Evolutionary conservation across 2,888 invertebrate genomes (phyloP).

Genomic region (Phortica magna): DNA sequence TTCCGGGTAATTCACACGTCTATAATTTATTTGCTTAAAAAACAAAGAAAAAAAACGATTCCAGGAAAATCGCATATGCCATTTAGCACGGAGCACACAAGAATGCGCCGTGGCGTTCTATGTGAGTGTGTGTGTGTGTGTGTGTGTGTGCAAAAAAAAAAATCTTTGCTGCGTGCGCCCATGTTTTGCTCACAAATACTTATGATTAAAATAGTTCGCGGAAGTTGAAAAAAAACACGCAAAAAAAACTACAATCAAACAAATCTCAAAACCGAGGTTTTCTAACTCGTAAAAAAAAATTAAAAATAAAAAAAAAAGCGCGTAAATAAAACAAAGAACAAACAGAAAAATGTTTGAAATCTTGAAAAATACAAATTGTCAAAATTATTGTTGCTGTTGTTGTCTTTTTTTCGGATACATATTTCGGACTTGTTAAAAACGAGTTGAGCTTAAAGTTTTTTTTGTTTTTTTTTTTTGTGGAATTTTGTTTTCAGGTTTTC

Average conservation of each 20-base stretch:
- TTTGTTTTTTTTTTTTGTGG: constrained; percentile 35
- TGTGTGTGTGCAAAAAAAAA: too few species aligned
- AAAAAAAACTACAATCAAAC: neutral
- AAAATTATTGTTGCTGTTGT: constrained; percentile 37
- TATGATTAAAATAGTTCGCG: constrained; percentile 6
- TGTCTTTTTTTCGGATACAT: too few species aligned
- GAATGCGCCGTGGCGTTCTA: neutral
- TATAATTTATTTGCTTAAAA: constrained; percentile 23
- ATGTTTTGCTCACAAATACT: neutral
- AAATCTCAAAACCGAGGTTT: neutral
- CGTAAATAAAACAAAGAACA: neutral
- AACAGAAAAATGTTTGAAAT: constrained; percentile 35
- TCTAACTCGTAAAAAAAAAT: neutral
- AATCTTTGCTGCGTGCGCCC: neutral
- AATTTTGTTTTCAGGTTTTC: neutral
- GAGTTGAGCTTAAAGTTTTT: constrained; percentile 46
- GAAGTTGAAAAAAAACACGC: neutral
- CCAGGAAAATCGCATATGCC: neutral
- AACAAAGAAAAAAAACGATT: neutral
- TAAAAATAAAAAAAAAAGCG: neutral
- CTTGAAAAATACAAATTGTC: constrained; percentile 61
- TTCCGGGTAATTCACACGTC: constrained; percentile 25
- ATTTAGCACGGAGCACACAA: too few species aligned
- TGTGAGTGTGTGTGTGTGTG: neutral
- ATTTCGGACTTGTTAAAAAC: too few species aligned